These are phyloP conservation scores for Phylloscopus trochilus DNA, from an alignment of 2,113 vertebrate genomes.

Conservation along the genomic window DNA sequence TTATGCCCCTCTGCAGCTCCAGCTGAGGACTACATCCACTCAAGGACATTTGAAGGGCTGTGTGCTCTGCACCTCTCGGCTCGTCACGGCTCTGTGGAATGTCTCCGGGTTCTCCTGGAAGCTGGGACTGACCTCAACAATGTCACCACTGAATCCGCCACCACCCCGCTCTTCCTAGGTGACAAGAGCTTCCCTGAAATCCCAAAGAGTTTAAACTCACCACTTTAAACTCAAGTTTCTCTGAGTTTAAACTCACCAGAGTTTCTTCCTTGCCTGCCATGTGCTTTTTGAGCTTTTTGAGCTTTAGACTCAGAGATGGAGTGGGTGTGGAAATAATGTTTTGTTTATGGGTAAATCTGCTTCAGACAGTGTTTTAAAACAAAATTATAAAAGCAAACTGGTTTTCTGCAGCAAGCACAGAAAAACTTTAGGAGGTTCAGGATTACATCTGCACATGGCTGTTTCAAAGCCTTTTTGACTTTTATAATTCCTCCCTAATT, in stretches of 20 bases:
- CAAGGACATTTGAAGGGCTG: slow-evolving; percentile 84
- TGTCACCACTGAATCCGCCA: slow-evolving; percentile 79
- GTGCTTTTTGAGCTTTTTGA: neutral
- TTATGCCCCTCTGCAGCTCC: slow-evolving; percentile 53
- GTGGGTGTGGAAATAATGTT: neutral
- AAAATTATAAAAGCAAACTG: neutral
- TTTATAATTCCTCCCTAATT: neutral
- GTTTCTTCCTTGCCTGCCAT: neutral
- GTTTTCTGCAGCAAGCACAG: neutral
- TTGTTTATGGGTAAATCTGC: neutral
- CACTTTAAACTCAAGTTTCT: neutral
- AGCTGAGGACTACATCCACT: slow-evolving; percentile 75
- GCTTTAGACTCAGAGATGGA: neutral
- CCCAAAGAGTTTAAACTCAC: neutral
- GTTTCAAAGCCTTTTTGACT: neutral
- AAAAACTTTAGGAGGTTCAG: neutral
- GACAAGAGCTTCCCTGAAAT: neutral
- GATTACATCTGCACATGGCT: neutral
- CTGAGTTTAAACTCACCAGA: neutral
- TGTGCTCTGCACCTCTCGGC: slow-evolving; percentile 85
- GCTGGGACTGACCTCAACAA: slow-evolving; percentile 78
- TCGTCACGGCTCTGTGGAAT: slow-evolving; percentile 73
- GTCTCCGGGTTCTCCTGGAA: slow-evolving; percentile 76
- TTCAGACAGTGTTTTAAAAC: neutral
- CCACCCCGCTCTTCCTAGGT: slow-evolving; percentile 89